Base-by-base conservation (phyloP, 2,888 invertebrate species). In the Parascotia fuliginaria region DNA sequence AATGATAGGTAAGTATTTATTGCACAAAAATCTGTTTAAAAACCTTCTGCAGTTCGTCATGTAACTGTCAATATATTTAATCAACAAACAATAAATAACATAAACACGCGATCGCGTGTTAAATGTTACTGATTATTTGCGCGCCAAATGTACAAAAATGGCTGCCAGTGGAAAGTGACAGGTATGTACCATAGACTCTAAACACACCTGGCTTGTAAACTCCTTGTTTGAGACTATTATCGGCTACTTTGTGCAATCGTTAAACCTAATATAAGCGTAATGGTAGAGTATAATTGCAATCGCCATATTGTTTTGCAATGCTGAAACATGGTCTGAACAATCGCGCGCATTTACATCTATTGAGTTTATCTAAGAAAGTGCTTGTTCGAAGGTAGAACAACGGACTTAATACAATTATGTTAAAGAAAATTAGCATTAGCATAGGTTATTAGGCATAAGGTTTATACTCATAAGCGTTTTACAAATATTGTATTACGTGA, bases 81-180 rank as follows among this genome's bases (percentile, higher is more conserved):
- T 50, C 24, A 51, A 55, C 41, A 31, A 2, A 0, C 13, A 24
- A 34, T 49, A 60, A 53, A 44, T 38, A 55, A 49, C 58, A 52
- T 46, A 51, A 50, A 47, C 79, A 83, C 73, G 85, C 81, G 73
- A 84, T 86, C 75, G 81, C 81, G 80, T 83, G 84, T 67, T 70
- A 61, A 38, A 63, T 64, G 67, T 52, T 60, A 12, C 60, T 73
- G 70, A 78, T 80, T 75, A 79, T 81, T 79, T 83, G 79, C 72
- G 74, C 72, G 75, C 70, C 75, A 72, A 80, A 80, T 83, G 75
- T 75, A 79, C 87, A 75, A 86, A 87, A 87, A 85, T 83, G 84
- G 85, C 70, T 66, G 67, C 72, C 72, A 68, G 65, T 81, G 75
- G 77, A 85, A 86, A 86, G 84, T 80, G 70, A 66, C 74, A 74